A percentile compares a stretch with the other conserved stretches of the same genome.
Conservation (phyloP, 2,888 invertebrate genomes). For the Synergus umbraculus region DNA sequence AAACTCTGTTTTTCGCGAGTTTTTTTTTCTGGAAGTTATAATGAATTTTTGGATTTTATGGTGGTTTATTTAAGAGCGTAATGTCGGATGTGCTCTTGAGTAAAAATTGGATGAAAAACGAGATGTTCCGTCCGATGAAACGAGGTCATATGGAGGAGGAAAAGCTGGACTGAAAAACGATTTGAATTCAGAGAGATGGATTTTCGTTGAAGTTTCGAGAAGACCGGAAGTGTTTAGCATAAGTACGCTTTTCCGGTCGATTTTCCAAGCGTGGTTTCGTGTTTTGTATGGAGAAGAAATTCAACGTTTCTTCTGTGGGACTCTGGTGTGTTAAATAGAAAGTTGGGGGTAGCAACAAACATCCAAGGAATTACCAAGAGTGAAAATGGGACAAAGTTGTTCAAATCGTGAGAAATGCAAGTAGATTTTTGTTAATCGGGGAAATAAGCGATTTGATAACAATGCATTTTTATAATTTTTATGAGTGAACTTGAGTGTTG, state of each 20-base stretch:
- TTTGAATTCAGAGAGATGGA: conserved; percentile 31
- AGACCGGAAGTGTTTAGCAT: conserved; percentile 37
- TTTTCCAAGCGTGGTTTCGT: background rate
- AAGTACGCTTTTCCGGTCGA: conserved; percentile 35
- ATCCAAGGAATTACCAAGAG: conserved; percentile 1
- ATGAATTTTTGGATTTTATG: background rate
- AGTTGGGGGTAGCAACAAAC: conserved; percentile 28
- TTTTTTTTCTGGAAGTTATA: background rate
- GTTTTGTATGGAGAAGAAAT: background rate
- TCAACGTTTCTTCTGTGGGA: background rate
- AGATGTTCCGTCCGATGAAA: conserved; percentile 37
- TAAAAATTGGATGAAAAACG: conserved; percentile 35
- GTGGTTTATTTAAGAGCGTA: conserved; percentile 26
- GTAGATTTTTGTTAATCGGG: background rate
- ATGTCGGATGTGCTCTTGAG: conserved; percentile 38
- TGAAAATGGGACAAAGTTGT: conserved; percentile 11
- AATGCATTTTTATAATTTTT: conserved; percentile 7
- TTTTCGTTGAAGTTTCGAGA: conserved; percentile 27
- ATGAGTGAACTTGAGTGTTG: conserved; percentile 29
- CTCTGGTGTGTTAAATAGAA: conserved; percentile 1
- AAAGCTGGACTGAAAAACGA: conserved; percentile 35
- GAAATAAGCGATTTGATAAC: background rate
- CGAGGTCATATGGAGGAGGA: conserved; percentile 38
- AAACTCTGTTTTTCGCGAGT: conserved; percentile 44
- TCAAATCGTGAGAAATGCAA: background rate